phyloP scores from a whole-genome alignment of 2,113 vertebrate species.

The Callipepla californica region DNA sequence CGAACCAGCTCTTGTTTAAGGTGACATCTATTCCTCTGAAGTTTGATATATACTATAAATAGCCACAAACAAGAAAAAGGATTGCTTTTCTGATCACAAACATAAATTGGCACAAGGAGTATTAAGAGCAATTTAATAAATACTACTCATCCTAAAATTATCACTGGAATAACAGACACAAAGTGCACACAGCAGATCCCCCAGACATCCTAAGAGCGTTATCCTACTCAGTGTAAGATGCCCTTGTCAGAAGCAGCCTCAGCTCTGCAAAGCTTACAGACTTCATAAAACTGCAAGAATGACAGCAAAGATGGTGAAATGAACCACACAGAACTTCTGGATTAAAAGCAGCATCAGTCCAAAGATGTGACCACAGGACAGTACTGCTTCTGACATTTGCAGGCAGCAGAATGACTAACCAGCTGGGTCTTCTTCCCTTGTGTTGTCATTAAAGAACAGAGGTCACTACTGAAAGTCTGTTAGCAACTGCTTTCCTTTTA shows the following conservation, averaged over 20 bases:
- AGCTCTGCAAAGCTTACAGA: neutral
- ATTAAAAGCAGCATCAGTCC: neutral
- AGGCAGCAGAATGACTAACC: neutral
- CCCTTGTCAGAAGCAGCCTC: neutral
- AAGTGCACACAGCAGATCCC: neutral
- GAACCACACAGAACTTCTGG: neutral
- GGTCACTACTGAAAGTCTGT: neutral
- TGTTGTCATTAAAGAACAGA: neutral
- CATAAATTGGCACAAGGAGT: neutral
- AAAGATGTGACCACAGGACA: neutral
- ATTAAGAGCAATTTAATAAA: constrained; percentile 17
- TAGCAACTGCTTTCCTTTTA: neutral
- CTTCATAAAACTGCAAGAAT: neutral
- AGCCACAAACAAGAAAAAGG: neutral
- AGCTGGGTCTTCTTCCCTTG: neutral
- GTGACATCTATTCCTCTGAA: neutral
- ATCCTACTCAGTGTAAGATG: neutral
- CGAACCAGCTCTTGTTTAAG: neutral
- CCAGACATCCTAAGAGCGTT: neutral
- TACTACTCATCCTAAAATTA: neutral
- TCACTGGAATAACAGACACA: neutral
- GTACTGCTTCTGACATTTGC: neutral
- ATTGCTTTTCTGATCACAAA: neutral
- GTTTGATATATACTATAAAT: neutral
- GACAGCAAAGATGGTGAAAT: neutral